A percentile compares a stretch with the other conserved stretches of the same genome.
Conservation (phyloP, 1,140 invertebrate genomes). For the Vanessa atalanta region DNA sequence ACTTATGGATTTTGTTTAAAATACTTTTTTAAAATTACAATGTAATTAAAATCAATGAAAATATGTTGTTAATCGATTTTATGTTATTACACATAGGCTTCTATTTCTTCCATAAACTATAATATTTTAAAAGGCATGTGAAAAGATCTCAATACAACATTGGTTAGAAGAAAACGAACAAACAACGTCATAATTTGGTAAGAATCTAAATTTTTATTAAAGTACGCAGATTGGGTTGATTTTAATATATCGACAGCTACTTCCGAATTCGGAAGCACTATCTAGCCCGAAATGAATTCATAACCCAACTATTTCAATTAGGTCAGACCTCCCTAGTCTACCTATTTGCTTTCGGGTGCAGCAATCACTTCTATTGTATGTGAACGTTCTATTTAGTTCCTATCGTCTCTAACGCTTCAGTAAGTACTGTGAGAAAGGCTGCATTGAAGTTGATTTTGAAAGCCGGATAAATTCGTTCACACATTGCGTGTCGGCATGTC, state of each 20-base stretch:
- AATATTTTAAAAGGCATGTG: too few species aligned
- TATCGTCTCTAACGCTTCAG: constrained; percentile 23
- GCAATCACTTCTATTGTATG: constrained; percentile 18
- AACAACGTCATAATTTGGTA: neutral
- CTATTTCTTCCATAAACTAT: too few species aligned
- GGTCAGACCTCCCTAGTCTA: neutral
- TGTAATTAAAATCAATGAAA: too few species aligned
- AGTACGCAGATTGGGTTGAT: neutral
- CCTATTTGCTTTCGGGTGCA: constrained; percentile 10
- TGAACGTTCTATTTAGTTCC: constrained; percentile 8
- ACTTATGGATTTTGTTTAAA: constrained; percentile 12
- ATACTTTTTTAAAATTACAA: neutral
- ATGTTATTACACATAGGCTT: too few species aligned
- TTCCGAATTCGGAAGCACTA: neutral
- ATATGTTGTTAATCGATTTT: too few species aligned
- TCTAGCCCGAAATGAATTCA: constrained; percentile 4
- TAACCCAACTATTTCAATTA: constrained; percentile 6
- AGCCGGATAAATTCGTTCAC: constrained; percentile 12
- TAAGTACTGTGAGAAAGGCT: constrained; percentile 22
- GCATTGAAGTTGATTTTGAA: constrained; percentile 20
- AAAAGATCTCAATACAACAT: too few species aligned
- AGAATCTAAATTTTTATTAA: neutral
- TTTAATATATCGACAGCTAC: constrained; percentile 1
- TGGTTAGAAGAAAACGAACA: too few species aligned
- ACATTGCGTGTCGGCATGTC: constrained; percentile 6